phyloP scores from a whole-genome alignment of 2,888 invertebrate genomes.

The Thyatira batis region DNA sequence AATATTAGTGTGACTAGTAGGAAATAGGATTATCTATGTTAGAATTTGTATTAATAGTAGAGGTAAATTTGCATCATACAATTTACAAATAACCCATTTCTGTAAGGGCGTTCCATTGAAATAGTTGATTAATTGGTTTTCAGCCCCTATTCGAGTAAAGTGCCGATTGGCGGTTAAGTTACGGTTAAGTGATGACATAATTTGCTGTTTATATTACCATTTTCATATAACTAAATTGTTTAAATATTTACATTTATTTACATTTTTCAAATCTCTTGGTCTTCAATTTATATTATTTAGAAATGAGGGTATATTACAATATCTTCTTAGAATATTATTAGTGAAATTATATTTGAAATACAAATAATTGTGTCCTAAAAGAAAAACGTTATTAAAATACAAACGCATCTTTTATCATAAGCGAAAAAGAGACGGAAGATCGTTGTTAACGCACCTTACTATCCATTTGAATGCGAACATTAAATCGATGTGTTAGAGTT shows the following conservation, averaged over 20 bases:
- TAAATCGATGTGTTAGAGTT: not conserved
- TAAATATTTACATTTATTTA: no score
- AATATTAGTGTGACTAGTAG: no score
- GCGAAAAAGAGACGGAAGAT: constrained; percentile 43
- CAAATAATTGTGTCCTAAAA: constrained; percentile 9
- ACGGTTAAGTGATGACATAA: not conserved
- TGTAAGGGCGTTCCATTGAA: not conserved
- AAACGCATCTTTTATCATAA: constrained; percentile 49
- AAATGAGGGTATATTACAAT: not conserved
- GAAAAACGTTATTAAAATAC: constrained; percentile 55
- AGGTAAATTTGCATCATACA: not conserved
- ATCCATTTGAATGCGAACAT: constrained; percentile 23
- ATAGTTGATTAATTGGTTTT: not conserved
- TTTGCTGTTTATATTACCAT: not conserved
- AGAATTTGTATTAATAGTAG: no score
- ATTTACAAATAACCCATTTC: not conserved
- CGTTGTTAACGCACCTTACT: constrained; percentile 51
- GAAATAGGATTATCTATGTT: no score
- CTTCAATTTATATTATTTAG: no score
- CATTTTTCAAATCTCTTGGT: no score
- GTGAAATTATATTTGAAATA: no score
- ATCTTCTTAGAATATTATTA: no score
- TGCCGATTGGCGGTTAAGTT: not conserved
- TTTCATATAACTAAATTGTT: not conserved
- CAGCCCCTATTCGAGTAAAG: not conserved